Conservation (phyloP, 1,140 invertebrate species). For the Caenorhabditis inopinata region DNA sequence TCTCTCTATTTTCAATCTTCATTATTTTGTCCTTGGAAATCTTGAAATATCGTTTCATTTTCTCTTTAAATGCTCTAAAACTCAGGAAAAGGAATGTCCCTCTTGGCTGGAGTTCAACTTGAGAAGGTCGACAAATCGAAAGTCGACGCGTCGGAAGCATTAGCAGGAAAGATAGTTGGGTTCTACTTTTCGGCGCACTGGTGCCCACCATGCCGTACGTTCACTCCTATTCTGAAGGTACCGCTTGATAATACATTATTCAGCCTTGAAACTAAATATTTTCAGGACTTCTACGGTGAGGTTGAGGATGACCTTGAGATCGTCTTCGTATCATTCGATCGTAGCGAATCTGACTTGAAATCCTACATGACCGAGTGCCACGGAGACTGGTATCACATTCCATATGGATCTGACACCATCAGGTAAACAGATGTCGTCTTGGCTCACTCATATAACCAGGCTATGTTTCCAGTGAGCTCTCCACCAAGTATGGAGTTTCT, state of each 20-base stretch:
- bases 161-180: constrained; percentile 56
- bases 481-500: constrained; percentile 75
- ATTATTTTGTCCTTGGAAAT: too few relatives aligned
- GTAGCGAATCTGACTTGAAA: constrained; percentile 61
- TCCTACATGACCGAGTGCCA: constrained; percentile 66
- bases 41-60: too few relatives aligned
- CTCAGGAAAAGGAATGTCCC: background rate
- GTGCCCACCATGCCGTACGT: constrained; percentile 70
- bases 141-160: background rate
- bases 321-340: constrained; percentile 67
- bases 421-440: too few relatives aligned
- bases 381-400: constrained; percentile 66
- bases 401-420: constrained; percentile 50
- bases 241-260: background rate
- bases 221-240: constrained; percentile 68
- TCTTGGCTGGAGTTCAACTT: background rate
- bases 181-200: constrained; percentile 71
- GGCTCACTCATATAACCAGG: too few relatives aligned
- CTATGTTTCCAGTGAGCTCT: constrained; percentile 67
- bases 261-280: too few relatives aligned
- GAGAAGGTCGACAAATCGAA: constrained; percentile 13
- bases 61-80: too few relatives aligned
- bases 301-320: constrained; percentile 60
- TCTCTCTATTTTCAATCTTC: too few relatives aligned
- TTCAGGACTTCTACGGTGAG: constrained; percentile 51